These are phyloP conservation scores for Montipora cactus DNA, from an alignment of 64 coral and sea anemone genomes.

Conservation along the genomic window DNA sequence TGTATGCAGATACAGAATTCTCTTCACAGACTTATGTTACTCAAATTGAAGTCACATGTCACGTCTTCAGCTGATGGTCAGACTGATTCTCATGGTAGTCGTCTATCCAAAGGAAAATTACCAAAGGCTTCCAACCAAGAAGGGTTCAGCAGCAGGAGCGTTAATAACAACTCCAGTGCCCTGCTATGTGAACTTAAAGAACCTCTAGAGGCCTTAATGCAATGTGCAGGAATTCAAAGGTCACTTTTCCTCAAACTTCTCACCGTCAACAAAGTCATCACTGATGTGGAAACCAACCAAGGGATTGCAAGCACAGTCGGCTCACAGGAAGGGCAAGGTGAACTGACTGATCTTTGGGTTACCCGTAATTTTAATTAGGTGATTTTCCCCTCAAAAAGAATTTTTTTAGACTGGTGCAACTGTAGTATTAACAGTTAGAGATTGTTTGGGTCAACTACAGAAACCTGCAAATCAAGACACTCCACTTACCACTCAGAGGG, in stretches of 20 bases:
- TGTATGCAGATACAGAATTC: conserved; percentile 44
- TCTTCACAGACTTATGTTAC: conserved; percentile 29
- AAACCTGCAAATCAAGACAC: too few species aligned
- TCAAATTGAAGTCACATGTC: not conserved
- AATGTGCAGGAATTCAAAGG: conserved; percentile 56
- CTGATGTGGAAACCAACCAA: not conserved
- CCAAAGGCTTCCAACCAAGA: not conserved
- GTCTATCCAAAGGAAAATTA: not conserved
- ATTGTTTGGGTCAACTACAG: too few species aligned
- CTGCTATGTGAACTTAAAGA: conserved; percentile 14
- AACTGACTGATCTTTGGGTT: too few species aligned
- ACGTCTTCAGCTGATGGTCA: not conserved
- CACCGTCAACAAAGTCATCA: not conserved
- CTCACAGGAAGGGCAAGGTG: not conserved
- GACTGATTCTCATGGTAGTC: not conserved
- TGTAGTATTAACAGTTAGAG: too few species aligned
- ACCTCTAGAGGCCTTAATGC: conserved; percentile 4
- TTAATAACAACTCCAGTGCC: not conserved
- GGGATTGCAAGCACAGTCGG: not conserved
- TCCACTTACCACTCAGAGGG: too few species aligned
- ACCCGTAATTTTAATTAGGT: too few species aligned
- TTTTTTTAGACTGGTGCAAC: too few species aligned
- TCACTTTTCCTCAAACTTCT: conserved; percentile 30
- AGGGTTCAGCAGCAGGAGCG: too few species aligned
- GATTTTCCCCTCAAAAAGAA: too few species aligned